Percentiles rank a stretch among this genome's conserved stretches.
phyloP scores from a whole-genome alignment of 2,113 vertebrate species.

The Mormyrus iriodes region DNA sequence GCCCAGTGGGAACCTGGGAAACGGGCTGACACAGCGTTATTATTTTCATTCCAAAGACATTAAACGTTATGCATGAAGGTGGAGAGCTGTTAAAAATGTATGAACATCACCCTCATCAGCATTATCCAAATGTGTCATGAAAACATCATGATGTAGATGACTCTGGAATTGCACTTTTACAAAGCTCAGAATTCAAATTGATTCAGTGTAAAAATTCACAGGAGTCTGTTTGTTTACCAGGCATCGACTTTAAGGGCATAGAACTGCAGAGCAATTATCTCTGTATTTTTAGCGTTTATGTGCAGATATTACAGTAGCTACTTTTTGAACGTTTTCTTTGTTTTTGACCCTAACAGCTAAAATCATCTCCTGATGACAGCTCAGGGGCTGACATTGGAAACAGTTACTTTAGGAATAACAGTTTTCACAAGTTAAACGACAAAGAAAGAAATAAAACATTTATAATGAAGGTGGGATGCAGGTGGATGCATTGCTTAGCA shows the following conservation, averaged over 20 bases:
- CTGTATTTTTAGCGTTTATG: background rate
- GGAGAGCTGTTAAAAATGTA: background rate
- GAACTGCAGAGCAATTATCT: background rate
- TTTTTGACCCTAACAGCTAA: background rate
- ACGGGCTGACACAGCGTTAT: background rate
- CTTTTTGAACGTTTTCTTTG: background rate
- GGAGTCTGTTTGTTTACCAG: background rate
- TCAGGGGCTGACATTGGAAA: background rate
- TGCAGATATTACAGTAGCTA: background rate
- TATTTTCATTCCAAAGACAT: background rate
- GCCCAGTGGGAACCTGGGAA: background rate
- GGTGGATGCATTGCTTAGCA: no score
- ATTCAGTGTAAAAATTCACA: background rate
- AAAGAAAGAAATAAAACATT: background rate
- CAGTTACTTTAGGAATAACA: background rate
- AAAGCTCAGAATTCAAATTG: background rate
- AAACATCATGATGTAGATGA: background rate
- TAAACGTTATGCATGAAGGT: background rate
- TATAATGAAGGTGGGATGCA: no score
- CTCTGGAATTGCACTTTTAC: background rate
- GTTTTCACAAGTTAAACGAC: slow-evolving; percentile 30
- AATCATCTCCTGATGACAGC: background rate
- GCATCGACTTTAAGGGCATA: background rate
- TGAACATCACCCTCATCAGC: background rate
- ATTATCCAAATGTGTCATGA: background rate